Conservation (phyloP, 2,113 vertebrate species). For the Bubalus kerabau region DNA sequence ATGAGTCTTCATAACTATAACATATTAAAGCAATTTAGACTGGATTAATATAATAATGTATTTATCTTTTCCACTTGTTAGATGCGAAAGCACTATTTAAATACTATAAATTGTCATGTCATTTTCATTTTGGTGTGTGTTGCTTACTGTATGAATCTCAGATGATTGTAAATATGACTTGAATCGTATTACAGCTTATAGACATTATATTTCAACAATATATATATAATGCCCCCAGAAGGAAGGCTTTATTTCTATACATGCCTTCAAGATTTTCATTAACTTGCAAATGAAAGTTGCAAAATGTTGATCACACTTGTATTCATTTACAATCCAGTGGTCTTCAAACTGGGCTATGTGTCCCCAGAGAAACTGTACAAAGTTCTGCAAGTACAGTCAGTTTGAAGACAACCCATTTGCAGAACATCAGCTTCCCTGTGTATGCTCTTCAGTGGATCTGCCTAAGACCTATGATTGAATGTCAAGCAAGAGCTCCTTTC, state of each 20-base stretch:
- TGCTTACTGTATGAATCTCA: not conserved
- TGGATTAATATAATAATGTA: not conserved
- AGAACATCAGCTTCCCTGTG: not conserved
- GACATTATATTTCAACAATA: not conserved
- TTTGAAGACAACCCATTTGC: not conserved
- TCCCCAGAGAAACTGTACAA: not conserved
- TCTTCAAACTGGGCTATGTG: not conserved
- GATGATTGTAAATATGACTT: not conserved
- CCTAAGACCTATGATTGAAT: not conserved
- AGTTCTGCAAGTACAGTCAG: not conserved
- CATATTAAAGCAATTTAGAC: constrained; percentile 2
- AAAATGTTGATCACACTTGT: not conserved
- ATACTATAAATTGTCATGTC: not conserved
- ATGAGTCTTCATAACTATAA: constrained; percentile 34
- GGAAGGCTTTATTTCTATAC: not conserved
- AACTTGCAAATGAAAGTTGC: not conserved
- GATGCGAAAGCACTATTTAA: not conserved
- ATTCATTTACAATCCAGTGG: not conserved
- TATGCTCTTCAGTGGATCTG: not conserved
- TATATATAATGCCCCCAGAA: not conserved
- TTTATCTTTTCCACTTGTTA: not conserved
- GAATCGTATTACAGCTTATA: not conserved
- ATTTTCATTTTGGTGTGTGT: not conserved
- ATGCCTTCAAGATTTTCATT: not conserved
- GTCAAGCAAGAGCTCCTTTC: not conserved